Evolutionary conservation across 2,888 invertebrate species (phyloP).

Genomic region (Oithona nana): DNA sequence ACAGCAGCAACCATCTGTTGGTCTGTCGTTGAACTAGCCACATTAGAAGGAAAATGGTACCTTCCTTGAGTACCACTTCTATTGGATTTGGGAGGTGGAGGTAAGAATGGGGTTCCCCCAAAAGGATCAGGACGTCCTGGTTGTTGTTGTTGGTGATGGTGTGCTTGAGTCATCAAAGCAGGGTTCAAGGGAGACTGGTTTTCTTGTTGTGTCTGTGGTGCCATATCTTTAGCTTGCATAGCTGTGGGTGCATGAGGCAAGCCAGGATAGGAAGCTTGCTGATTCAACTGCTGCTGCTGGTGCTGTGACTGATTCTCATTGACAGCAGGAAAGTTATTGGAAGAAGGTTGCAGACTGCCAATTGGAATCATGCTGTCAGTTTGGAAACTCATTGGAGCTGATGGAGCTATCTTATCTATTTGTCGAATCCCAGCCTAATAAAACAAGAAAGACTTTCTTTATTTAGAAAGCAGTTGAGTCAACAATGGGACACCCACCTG

Average conservation of each 20-base stretch:
- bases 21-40: too few relatives aligned
- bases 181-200: neutral
- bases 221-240: neutral
- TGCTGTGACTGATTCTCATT: neutral
- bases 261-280: neutral
- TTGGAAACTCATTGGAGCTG: constrained; percentile 14
- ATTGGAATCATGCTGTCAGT: constrained; percentile 16
- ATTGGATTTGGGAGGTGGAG: constrained; percentile 15
- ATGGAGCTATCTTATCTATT: constrained; percentile 16
- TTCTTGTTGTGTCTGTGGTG: neutral
- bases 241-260: neutral
- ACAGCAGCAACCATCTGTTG: too few relatives aligned
- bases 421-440: constrained; percentile 16
- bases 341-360: neutral
- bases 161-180: constrained; percentile 12
- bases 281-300: neutral
- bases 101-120: constrained; percentile 13
- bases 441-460: too few relatives aligned
- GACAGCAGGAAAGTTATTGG: neutral
- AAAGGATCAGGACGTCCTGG: constrained; percentile 4
- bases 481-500: neutral
- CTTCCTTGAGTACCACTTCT: neutral
- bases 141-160: neutral
- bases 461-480: neutral
- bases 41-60: neutral